Evolutionary conservation across 64 coral and sea anemone genomes (phyloP).

Genomic region (Exaiptasia diaphana): DNA sequence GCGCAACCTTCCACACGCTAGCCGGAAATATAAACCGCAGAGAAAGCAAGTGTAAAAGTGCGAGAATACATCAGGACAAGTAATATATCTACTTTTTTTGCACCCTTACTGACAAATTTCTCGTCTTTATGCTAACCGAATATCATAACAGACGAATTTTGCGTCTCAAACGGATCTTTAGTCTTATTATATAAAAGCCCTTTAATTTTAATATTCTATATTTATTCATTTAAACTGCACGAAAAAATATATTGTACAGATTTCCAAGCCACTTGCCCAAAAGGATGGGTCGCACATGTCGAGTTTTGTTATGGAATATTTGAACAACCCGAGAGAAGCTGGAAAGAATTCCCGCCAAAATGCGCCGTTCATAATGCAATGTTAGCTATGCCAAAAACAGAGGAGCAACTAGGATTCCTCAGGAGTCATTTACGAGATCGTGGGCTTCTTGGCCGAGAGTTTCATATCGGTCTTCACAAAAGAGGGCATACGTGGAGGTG

Average conservation of each 20-base stretch:
- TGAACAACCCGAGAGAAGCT: slow-evolving; percentile 7
- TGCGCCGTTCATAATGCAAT: slow-evolving; percentile 45
- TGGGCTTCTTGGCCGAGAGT: slow-evolving; percentile 6
- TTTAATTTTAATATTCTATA: no score
- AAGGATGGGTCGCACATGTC: slow-evolving; percentile 29
- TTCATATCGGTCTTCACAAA: slow-evolving; percentile 57
- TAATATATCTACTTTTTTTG: no score
- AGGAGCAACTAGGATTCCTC: slow-evolving; percentile 52
- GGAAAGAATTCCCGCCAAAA: slow-evolving; percentile 46
- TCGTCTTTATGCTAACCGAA: no score
- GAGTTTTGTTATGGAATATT: slow-evolving; percentile 73
- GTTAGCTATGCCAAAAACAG: slow-evolving; percentile 74
- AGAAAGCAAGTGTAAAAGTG: no score
- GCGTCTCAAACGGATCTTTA: no score
- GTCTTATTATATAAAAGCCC: no score
- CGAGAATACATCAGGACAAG: no score
- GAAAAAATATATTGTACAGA: background rate
- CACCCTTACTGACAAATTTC: no score
- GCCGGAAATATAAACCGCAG: no score
- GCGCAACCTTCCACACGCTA: no score
- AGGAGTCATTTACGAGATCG: slow-evolving; percentile 14
- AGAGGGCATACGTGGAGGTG: slow-evolving; percentile 46
- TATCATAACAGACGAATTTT: no score
- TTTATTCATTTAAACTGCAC: no score
- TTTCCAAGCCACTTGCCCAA: slow-evolving; percentile 47